Percentiles rank a stretch among this genome's conserved stretches.
These are phyloP conservation scores for Holotrichia oblita DNA, from an alignment of 1,140 invertebrate species.

Conservation along the genomic window DNA sequence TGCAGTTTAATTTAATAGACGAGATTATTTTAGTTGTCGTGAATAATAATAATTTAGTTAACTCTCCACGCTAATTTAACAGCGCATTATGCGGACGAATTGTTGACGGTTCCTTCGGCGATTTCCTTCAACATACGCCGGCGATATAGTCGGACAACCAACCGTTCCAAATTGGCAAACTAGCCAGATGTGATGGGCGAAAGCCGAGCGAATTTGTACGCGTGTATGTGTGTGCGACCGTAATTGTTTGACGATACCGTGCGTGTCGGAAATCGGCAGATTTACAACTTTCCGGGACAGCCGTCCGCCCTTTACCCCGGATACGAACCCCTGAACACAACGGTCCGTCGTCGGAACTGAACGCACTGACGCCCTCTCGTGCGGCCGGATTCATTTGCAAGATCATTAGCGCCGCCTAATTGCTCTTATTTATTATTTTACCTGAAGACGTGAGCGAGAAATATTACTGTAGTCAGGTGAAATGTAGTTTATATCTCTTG, in stretches of 20 bases:
- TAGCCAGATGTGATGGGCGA: no score
- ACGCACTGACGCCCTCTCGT: background rate
- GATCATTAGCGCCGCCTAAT: conserved; percentile 2
- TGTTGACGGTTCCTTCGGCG: no score
- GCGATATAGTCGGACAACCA: no score
- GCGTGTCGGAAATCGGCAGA: conserved; percentile 35
- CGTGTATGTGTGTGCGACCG: background rate
- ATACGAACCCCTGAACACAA: background rate
- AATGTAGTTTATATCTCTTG: no score
- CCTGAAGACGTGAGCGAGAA: background rate
- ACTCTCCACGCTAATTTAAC: no score
- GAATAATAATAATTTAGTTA: no score
- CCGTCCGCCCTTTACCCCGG: background rate
- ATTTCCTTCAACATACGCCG: no score
- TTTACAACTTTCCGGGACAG: conserved; percentile 13
- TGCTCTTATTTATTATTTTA: conserved; percentile 17
- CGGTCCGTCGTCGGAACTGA: background rate
- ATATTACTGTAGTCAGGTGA: no score
- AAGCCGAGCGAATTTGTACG: background rate
- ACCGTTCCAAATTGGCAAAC: no score
- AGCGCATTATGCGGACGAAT: no score
- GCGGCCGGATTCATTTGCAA: conserved; percentile 5
- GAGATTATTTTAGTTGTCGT: no score
- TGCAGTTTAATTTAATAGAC: no score
- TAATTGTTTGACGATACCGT: conserved; percentile 36